Evolutionary conservation across 1,140 invertebrate species (phyloP).

Genomic region (Megathymus violae): DNA sequence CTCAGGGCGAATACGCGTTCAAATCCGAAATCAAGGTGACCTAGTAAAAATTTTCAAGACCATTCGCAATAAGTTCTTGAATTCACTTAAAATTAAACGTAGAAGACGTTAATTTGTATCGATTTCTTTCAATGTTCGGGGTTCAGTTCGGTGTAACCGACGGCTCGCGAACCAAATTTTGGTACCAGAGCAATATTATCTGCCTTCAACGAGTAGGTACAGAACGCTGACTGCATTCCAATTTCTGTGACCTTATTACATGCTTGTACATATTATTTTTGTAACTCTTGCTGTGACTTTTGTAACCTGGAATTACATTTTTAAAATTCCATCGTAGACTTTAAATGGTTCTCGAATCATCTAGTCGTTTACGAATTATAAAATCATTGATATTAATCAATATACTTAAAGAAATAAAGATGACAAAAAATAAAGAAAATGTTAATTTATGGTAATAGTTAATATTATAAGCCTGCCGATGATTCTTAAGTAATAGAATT

Average conservation of each 20-base stretch:
- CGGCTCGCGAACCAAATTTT: constrained; percentile 10
- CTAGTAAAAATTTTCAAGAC: constrained; percentile 39
- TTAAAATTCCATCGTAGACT: no score
- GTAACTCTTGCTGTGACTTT: constrained; percentile 24
- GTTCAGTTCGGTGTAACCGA: not conserved
- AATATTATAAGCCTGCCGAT: no score
- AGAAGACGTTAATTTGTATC: constrained; percentile 1
- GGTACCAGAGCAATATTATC: constrained; percentile 31
- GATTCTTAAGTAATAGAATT: no score
- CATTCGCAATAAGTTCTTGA: constrained; percentile 18
- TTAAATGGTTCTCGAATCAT: no score
- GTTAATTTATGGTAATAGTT: no score
- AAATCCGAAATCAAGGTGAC: constrained; percentile 48
- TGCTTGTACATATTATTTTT: constrained; percentile 34
- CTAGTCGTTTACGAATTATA: no score
- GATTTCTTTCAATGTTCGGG: constrained; percentile 5
- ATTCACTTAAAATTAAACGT: constrained; percentile 14
- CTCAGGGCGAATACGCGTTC: constrained; percentile 13
- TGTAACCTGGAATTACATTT: constrained; percentile 28
- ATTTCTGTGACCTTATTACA: constrained; percentile 36
- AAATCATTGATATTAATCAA: no score
- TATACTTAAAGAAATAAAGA: no score
- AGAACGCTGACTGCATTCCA: constrained; percentile 34
- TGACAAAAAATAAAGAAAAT: no score
- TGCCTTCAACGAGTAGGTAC: constrained; percentile 21